Evolutionary conservation across 2,888 invertebrate genomes (phyloP), one percentile per base, ranked within the genome.

Genomic region (Nephrocerus scutellatus): DNA sequence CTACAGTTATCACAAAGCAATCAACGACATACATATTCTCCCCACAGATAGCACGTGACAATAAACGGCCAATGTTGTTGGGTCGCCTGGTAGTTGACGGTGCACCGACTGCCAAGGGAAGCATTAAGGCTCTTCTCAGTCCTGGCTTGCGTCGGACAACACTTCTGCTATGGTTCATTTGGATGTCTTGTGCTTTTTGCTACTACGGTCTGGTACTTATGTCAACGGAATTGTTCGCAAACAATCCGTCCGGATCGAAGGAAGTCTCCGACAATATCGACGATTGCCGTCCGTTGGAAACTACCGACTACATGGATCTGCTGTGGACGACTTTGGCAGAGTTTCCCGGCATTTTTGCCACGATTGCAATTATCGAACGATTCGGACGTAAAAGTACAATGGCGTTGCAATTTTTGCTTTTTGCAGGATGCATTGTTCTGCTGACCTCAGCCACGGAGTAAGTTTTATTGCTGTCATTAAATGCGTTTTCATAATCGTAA

Each of bases 141-240:
- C 84, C 86, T 10, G 87, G 88, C 48, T 72, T 91, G 46, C 74
- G 86, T 57, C 76, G 77, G 48, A 93, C 93, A 4, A 92, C 92
- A 9, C 60, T 91, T 15, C 70, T 93, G 13, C 72, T 95, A 3
- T 93, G 93, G 93, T 80, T 92, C 53, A 91, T 95, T 54, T 95
- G 93, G 93, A 82, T 89, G 77, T 77, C 86, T 0, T 91, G 91
- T 64, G 90, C 93, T 1, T 93, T 95, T 71, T 89, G 90, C 62
- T 95, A 95, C 68, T 95, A 95, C 62, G 93, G 95, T 1, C 75
- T 93, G 23, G 93, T 95, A 6, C 69, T 95, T 39, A 88, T 95
- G 84, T 92, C 93, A 2, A 95, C 93, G 0, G 92, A 93, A 63
- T 68, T 93, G 36, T 88, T 92, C 68, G 52, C 54, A 22, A 51